phyloP scores from a whole-genome alignment of 2,113 vertebrate genomes.

The Tragelaphus imberbis region DNA sequence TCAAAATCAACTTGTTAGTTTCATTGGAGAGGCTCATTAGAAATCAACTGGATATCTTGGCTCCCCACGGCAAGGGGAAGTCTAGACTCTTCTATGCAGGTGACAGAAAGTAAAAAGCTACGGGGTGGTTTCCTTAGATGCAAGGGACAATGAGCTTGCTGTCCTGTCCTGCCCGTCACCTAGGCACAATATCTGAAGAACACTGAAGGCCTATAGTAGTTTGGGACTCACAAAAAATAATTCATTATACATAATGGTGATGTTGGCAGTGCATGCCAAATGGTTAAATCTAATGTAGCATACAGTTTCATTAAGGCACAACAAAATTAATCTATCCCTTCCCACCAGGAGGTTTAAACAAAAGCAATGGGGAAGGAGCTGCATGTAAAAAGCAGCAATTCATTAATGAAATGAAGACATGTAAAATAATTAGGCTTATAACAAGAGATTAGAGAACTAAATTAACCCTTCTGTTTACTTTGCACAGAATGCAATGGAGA shows the following conservation, averaged over 20 bases:
- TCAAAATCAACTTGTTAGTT: not conserved
- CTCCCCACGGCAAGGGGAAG: not conserved
- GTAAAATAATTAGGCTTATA: conserved; percentile 84
- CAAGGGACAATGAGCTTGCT: not conserved
- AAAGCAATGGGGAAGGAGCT: conserved; percentile 85
- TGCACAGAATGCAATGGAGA: conserved; percentile 40
- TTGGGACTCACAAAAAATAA: conserved; percentile 83
- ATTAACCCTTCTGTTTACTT: conserved; percentile 81
- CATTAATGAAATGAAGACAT: conserved; percentile 86
- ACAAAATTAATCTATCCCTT: conserved; percentile 85
- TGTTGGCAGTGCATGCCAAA: conserved; percentile 85
- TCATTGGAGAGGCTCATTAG: not conserved
- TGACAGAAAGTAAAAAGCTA: conserved; percentile 15
- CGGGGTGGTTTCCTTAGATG: not conserved
- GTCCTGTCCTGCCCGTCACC: conserved; percentile 41
- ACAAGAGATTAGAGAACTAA: conserved; percentile 78
- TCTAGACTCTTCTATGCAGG: not conserved
- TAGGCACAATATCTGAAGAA: conserved; percentile 59
- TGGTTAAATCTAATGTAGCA: conserved; percentile 88
- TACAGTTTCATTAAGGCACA: conserved; percentile 88
- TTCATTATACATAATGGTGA: conserved; percentile 84
- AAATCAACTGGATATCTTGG: not conserved
- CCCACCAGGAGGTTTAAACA: conserved; percentile 88
- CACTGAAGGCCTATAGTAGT: conserved; percentile 73
- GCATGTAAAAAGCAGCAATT: conserved; percentile 80